Conservation (phyloP, 2,797 vertebrate species). For the Pantherophis alleghaniensis region DNA sequence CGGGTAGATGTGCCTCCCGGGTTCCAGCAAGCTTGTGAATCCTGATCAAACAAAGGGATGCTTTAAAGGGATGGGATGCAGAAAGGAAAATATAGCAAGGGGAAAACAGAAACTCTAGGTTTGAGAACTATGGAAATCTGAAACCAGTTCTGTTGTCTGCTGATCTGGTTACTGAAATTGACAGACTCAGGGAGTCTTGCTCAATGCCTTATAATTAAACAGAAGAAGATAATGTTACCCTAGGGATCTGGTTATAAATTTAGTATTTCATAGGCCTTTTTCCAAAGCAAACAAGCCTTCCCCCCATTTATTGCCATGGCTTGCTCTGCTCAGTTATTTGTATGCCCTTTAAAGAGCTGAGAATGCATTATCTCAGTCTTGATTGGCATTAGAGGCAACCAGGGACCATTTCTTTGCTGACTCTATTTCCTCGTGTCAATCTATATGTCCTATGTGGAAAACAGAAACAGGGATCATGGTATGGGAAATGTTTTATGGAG, state of each 20-base stretch:
- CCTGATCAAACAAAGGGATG: neutral
- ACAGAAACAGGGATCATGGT: neutral
- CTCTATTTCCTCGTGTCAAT: neutral
- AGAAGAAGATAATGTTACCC: slow-evolving; percentile 50
- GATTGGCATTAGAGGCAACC: neutral
- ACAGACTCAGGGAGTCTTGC: slow-evolving; percentile 34
- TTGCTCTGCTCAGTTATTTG: neutral
- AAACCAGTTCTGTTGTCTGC: slow-evolving; percentile 4
- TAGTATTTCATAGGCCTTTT: neutral
- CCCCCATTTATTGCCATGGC: accelerated
- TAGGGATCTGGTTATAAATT: slow-evolving; percentile 31
- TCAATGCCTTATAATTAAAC: slow-evolving; percentile 51
- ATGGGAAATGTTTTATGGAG: neutral
- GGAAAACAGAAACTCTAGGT: accelerated
- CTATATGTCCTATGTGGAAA: neutral
- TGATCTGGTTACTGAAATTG: slow-evolving; percentile 25
- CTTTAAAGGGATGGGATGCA: neutral
- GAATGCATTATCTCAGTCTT: accelerated
- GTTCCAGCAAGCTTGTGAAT: neutral
- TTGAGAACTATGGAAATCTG: neutral
- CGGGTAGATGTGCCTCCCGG: neutral
- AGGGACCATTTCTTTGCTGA: slow-evolving; percentile 15
- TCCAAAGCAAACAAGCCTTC: neutral
- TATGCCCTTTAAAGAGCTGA: neutral
- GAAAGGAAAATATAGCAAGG: neutral